These are phyloP conservation scores for Telenomus remus DNA, from an alignment of 1,140 invertebrate species.

Conservation along the genomic window DNA sequence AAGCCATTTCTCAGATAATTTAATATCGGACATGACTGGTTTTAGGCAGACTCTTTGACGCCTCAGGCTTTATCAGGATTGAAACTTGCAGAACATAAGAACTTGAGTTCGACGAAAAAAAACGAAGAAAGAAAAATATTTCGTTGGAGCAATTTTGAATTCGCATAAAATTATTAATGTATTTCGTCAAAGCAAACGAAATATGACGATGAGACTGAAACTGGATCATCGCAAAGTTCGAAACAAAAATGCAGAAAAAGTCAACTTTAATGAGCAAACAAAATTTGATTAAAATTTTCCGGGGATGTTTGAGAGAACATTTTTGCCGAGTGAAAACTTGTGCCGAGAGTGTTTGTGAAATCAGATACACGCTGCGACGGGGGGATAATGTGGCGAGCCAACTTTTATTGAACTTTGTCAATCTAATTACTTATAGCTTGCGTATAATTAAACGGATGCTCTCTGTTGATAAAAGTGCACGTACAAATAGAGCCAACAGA, in stretches of 20 bases:
- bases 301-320: no score
- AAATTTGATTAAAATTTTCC: no score
- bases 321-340: no score
- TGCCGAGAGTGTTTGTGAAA: no score
- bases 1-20: slow-evolving; percentile 57
- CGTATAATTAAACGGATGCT: slow-evolving; percentile 14
- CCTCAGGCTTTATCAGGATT: slow-evolving; percentile 37
- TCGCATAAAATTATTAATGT: not conserved
- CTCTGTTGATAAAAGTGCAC: slow-evolving; percentile 20
- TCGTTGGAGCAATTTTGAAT: not conserved
- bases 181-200: not conserved
- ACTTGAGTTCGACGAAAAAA: no score
- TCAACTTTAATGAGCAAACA: no score
- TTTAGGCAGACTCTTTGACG: slow-evolving; percentile 29
- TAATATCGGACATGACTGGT: slow-evolving; percentile 41
- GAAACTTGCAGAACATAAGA: slow-evolving; percentile 10
- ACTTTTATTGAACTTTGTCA: slow-evolving; percentile 17
- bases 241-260: no score
- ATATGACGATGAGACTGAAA: no score
- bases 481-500: not conserved
- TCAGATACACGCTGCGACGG: no score
- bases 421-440: slow-evolving; percentile 17
- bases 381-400: no score
- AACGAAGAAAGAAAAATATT: no score
- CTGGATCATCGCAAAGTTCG: no score